phyloP scores from a whole-genome alignment of 2,888 invertebrate species.

The Dicycla oo region DNA sequence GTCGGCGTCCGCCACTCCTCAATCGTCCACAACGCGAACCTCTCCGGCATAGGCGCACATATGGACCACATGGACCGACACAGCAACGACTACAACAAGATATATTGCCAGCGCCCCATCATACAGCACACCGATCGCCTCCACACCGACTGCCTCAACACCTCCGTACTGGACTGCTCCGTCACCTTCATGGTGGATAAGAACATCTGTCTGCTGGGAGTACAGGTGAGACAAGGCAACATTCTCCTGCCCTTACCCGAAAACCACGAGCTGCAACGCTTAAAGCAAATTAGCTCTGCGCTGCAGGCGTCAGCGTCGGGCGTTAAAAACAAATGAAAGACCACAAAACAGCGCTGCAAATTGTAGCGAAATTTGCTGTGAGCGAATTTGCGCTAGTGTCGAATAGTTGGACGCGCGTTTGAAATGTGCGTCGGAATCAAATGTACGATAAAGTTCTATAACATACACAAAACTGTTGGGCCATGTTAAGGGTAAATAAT shows the following conservation, averaged over 20 bases:
- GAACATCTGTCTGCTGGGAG: conserved; percentile 94
- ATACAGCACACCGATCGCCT: conserved; percentile 93
- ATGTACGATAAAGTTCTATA: too few relatives aligned
- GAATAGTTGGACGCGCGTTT: too few relatives aligned
- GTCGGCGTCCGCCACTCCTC: conserved; percentile 69
- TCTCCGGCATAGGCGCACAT: conserved; percentile 61
- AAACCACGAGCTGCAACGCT: too few relatives aligned
- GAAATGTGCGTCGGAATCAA: too few relatives aligned
- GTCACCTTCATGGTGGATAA: conserved; percentile 95
- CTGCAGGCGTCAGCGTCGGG: too few relatives aligned
- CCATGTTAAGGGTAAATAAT: too few relatives aligned
- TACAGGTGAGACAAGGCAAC: conserved; percentile 87
- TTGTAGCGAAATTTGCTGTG: too few relatives aligned
- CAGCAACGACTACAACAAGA: conserved; percentile 87
- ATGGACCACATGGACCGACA: conserved; percentile 72
- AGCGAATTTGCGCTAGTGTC: too few relatives aligned
- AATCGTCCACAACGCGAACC: conserved; percentile 60
- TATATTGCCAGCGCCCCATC: conserved; percentile 93
- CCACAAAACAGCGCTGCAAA: too few relatives aligned
- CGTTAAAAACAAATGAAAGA: too few relatives aligned
- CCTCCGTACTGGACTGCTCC: conserved; percentile 94
- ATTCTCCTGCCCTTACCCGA: not conserved
- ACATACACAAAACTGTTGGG: too few relatives aligned
- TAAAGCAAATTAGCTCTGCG: too few relatives aligned
- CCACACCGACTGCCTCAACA: conserved; percentile 92